phyloP scores from a whole-genome alignment of 1,140 invertebrate species.

The Procambarus virginalis region DNA sequence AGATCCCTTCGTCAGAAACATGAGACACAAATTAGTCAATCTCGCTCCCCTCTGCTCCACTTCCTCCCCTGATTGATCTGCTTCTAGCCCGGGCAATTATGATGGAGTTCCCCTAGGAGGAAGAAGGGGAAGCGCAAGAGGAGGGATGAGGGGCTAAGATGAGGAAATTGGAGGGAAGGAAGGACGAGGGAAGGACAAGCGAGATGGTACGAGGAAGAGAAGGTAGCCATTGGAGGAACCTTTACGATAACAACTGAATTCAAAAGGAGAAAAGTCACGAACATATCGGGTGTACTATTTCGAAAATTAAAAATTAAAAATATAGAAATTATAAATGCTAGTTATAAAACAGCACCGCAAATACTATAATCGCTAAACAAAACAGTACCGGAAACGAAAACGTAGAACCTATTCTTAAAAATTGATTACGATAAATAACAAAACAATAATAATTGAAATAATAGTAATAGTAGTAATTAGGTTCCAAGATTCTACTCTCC shows the following conservation, averaged over 20 bases:
- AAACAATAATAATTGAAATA: no score
- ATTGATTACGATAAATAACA: no score
- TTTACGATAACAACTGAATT: no score
- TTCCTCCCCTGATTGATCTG: constrained; percentile 66
- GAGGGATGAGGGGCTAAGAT: neutral
- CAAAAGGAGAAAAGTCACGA: no score
- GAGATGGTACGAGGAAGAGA: neutral
- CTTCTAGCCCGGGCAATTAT: constrained; percentile 60
- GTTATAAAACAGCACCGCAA: no score
- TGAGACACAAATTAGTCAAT: constrained; percentile 67
- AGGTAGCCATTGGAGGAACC: neutral
- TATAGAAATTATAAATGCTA: neutral
- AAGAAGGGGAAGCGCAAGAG: neutral
- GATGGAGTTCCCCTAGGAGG: constrained; percentile 36
- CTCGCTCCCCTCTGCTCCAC: constrained; percentile 63
- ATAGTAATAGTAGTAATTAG: no score
- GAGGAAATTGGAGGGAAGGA: neutral
- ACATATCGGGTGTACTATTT: no score
- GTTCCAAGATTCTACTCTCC: no score
- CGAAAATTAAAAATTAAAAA: neutral
- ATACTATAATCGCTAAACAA: no score
- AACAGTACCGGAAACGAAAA: no score
- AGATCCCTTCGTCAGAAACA: constrained; percentile 48
- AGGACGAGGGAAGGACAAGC: neutral
- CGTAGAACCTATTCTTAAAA: no score